These are phyloP conservation scores for Orestias chungarensis DNA, from an alignment of 2,797 vertebrate species.

Conservation along the genomic window DNA sequence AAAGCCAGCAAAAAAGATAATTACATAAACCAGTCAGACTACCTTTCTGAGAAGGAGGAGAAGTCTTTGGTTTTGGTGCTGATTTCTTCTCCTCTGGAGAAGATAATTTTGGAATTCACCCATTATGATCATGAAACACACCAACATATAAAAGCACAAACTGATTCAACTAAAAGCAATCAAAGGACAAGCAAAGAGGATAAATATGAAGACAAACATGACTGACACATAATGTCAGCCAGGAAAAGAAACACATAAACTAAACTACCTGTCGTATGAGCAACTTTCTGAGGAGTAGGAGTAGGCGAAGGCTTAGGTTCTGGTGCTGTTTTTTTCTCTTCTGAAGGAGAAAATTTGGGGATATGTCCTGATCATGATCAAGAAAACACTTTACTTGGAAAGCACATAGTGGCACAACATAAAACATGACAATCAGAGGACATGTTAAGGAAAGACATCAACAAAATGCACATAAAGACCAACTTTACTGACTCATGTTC, in stretches of 20 bases:
- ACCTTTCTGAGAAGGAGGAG: constrained; percentile 27
- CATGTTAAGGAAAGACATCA: not conserved
- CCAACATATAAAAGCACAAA: constrained; percentile 14
- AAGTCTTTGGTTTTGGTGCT: constrained; percentile 3
- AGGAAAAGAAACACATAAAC: not conserved
- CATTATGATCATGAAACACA: constrained; percentile 41
- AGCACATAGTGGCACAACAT: not conserved
- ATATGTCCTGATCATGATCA: constrained; percentile 53
- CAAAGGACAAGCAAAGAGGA: not conserved
- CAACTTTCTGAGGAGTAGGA: not conserved
- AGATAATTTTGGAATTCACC: constrained; percentile 51
- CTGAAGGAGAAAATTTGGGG: constrained; percentile 38
- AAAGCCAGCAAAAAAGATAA: not conserved
- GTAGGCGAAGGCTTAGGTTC: not conserved
- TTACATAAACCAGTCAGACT: not conserved
- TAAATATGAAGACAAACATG: not conserved
- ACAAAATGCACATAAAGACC: not conserved
- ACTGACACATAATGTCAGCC: not conserved
- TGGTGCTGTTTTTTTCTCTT: not conserved
- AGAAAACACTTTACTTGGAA: constrained; percentile 25
- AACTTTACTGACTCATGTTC: not conserved
- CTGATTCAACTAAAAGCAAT: not conserved
- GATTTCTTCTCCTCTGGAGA: constrained; percentile 57
- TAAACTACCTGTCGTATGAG: not conserved
- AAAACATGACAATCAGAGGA: not conserved